A percentile compares a stretch with the other conserved stretches of the same genome.
Evolutionary conservation across 2,797 vertebrate species (phyloP).

Genomic region (Mus spretus): DNA sequence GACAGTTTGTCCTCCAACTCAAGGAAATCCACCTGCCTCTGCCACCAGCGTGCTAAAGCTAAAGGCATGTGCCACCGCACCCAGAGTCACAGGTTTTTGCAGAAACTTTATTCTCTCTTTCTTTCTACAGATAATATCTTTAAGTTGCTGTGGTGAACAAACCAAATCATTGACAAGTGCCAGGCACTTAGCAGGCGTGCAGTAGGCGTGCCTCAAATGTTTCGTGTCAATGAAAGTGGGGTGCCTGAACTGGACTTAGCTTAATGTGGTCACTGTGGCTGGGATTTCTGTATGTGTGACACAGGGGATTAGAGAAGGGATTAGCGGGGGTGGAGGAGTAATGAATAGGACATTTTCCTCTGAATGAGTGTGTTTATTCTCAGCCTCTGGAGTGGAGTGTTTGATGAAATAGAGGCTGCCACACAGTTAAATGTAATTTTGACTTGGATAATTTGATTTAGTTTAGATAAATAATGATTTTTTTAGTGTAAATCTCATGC

Average conservation of each 20-base stretch:
- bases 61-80: neutral
- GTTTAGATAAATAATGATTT: neutral
- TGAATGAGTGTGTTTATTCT: slow-evolving; percentile 57
- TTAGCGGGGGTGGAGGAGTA: neutral
- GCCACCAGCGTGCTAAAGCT: neutral
- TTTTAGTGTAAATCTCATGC: neutral
- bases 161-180: neutral
- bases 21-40: neutral
- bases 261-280: slow-evolving; percentile 54
- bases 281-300: slow-evolving; percentile 55
- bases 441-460: neutral
- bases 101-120: slow-evolving; percentile 34
- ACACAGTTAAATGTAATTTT: neutral
- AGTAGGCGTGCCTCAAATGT: neutral
- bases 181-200: neutral
- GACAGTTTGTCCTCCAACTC: neutral
- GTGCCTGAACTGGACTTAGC: slow-evolving; percentile 40
- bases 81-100: neutral
- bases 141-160: slow-evolving; percentile 14
- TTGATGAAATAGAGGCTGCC: neutral
- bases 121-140: neutral
- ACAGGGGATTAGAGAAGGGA: slow-evolving; percentile 70
- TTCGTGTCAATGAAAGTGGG: neutral
- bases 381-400: neutral
- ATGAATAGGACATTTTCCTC: slow-evolving; percentile 60